These are phyloP conservation scores for Lota lota DNA, from an alignment of 2,113 vertebrate species.

Conservation along the genomic window DNA sequence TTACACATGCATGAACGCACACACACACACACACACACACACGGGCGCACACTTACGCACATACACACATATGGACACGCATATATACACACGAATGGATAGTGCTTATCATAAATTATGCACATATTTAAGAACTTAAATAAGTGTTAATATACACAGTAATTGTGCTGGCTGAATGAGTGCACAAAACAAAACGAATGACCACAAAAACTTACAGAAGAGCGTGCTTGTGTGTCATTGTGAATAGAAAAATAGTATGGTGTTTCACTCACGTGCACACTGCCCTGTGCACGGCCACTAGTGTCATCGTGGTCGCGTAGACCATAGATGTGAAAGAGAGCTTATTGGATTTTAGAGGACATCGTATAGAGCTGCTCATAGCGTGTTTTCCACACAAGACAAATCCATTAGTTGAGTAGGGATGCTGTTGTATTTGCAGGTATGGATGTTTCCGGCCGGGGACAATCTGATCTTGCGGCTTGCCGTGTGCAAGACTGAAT, in stretches of 20 bases:
- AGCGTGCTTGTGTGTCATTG: too few species aligned
- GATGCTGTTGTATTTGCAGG: slow-evolving; percentile 4
- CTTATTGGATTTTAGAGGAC: not conserved
- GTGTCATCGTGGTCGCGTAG: slow-evolving; percentile 4
- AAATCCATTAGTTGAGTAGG: slow-evolving; percentile 4
- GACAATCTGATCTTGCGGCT: slow-evolving; percentile 33
- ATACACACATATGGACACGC: slow-evolving; percentile 1
- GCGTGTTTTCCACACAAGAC: slow-evolving; percentile 6
- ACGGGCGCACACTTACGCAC: slow-evolving; percentile 1
- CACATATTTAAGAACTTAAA: too few species aligned
- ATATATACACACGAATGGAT: not conserved
- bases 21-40: slow-evolving; percentile 9
- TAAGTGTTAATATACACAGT: too few species aligned
- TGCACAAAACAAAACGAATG: too few species aligned
- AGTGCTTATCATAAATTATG: too few species aligned
- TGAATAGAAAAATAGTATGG: too few species aligned
- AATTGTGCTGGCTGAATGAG: too few species aligned
- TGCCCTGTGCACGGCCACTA: not conserved
- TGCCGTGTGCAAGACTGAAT: slow-evolving; percentile 35
- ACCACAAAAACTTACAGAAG: too few species aligned
- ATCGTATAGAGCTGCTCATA: slow-evolving; percentile 13
- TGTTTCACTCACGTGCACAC: not conserved
- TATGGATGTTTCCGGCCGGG: slow-evolving; percentile 24
- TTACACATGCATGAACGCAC: slow-evolving; percentile 1
- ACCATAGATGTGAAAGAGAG: not conserved